A percentile compares a stretch with the other conserved stretches of the same genome.
These are phyloP conservation scores for Hylyphantes graminicola DNA, from an alignment of 1,140 invertebrate species.

Conservation along the genomic window DNA sequence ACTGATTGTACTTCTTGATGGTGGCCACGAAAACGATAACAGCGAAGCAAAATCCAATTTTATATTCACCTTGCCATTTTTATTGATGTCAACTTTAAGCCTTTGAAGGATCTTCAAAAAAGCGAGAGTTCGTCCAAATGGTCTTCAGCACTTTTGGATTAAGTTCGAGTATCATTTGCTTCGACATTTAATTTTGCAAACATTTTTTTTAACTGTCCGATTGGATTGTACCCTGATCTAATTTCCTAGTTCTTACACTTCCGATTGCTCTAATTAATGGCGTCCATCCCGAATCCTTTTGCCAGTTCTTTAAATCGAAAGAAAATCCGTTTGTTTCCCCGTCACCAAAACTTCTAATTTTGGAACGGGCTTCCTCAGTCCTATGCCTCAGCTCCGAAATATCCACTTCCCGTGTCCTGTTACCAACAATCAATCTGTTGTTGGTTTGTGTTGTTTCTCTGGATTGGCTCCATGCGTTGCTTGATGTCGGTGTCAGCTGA, in stretches of 20 bases:
- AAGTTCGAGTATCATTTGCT: too few relatives aligned
- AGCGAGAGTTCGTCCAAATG: too few relatives aligned
- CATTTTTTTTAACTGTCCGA: too few relatives aligned
- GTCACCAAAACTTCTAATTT: not conserved
- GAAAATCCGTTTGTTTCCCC: conserved; percentile 13
- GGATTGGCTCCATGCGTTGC: too few relatives aligned
- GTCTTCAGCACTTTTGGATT: too few relatives aligned
- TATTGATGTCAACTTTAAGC: too few relatives aligned
- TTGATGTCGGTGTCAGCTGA: not conserved
- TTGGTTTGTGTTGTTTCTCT: not conserved
- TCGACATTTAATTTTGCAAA: too few relatives aligned
- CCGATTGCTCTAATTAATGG: conserved; percentile 28
- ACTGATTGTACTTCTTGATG: too few relatives aligned
- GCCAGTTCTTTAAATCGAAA: conserved; percentile 12
- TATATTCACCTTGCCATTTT: too few relatives aligned
- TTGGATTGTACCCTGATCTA: not conserved
- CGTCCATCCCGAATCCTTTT: conserved; percentile 27
- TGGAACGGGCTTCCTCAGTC: not conserved
- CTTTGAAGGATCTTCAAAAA: too few relatives aligned
- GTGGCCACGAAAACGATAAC: too few relatives aligned
- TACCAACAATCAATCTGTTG: conserved; percentile 30
- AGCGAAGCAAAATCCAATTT: too few relatives aligned
- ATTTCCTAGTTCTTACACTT: conserved; percentile 20
- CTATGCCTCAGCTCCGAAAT: not conserved
- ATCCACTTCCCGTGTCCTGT: not conserved